Base-by-base conservation (phyloP, 2,797 vertebrate species). In the Gallinago nigripennis region DNA sequence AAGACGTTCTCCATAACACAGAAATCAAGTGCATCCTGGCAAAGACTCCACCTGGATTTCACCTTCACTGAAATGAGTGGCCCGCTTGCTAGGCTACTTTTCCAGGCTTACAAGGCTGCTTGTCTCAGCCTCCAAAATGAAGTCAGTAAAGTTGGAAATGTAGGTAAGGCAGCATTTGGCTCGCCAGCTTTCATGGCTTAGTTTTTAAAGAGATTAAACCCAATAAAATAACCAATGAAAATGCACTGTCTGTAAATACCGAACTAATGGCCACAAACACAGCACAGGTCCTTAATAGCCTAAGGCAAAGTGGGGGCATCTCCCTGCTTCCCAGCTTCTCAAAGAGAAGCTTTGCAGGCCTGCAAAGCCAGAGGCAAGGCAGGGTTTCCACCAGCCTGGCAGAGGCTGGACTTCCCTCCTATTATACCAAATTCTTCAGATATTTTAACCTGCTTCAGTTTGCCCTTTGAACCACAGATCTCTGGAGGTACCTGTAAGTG, bases 381-480 rank as follows among this genome's bases (percentile, higher is more conserved):
- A 82, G 18, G 16, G 2, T 41, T 85, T 60, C 61, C 91, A 77
- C n/a, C 0, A 1, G 64, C 45, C 60, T n/a, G 17, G 8, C 21
- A 30, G 28, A 16, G 16, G n/a, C 51, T 65, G 70, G 15, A 30
- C 58, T 84, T 78, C 30, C 39, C 31, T 81, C n/a, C 43, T 63
- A 28, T 28, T 58, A 10, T 0, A 53, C 28, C 75, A 57, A 88
- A 94, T 96, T 88, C 90, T 63, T 95, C 28, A 73, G 64, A 86
- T 90, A 50, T 87, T 94, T 80, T 77, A 37, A 92, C 81, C 88
- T 88, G 75, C 39, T 84, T 18, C 68, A 5, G 2, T 68, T 69
- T 64, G 83, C 70, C 92, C 83, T 94, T 77, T 92, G 90, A 88
- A 63, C 83, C n/a, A 27, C 68, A 28, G 63, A 13, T 63, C 82